phyloP scores from a whole-genome alignment of 2,797 vertebrate genomes.

The Pangasius mekongensis region DNA sequence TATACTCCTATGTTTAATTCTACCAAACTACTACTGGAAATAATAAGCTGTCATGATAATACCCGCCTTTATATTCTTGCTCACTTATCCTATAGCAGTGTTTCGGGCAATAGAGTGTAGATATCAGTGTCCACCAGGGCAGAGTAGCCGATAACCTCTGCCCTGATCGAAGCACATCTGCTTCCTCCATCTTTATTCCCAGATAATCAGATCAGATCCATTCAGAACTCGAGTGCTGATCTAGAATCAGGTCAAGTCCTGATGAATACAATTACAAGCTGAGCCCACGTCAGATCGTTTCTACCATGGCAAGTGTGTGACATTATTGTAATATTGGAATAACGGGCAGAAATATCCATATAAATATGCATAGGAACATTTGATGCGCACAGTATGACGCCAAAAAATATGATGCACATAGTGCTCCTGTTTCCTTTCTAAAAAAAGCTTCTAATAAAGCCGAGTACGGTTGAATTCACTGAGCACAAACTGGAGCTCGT shows the following conservation, averaged over 20 bases:
- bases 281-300: background rate
- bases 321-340: background rate
- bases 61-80: background rate
- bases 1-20: background rate
- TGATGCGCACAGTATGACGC: background rate
- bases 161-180: background rate
- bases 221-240: background rate
- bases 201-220: background rate
- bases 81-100: background rate
- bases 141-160: background rate
- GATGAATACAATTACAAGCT: background rate
- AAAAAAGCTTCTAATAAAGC: background rate
- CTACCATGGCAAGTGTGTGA: no score
- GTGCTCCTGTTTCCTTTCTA: background rate
- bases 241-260: slow-evolving; percentile 4
- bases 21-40: background rate
- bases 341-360: background rate
- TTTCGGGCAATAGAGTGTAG: background rate
- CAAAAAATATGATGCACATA: background rate
- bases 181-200: background rate
- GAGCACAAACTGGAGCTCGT: background rate
- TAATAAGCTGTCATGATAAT: background rate
- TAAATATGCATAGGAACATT: background rate
- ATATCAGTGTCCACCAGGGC: background rate
- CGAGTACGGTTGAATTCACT: background rate